Base-by-base conservation (phyloP, 2,113 vertebrate genomes). In the Loxodonta africana region DNA sequence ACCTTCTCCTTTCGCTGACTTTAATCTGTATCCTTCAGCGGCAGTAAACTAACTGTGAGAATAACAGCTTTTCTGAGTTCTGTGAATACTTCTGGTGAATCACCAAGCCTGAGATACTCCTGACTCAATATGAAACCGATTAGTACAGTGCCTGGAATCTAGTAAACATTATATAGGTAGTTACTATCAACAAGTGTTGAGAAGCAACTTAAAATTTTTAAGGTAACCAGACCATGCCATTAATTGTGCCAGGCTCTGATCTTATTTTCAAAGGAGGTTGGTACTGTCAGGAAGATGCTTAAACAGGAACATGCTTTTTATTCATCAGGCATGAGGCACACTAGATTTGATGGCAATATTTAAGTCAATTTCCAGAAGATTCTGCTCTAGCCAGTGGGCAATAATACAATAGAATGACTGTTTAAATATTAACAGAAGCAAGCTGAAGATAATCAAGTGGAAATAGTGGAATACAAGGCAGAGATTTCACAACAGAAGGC, bases 171-270 rank as follows among this genome's bases (percentile, higher is more conserved):
- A 44, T 4, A 57, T 5, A 78, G 26, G 44, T 11, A 53, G 51
- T 44, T 83, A 80, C 48, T 33, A 87, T 26, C 81, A 48, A 21
- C 63, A 67, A 87, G 62, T 33, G 53, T 57, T 57, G 5, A 62
- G 30, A 92, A 90, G n/a, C 20, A 67, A 93, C 33, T 11, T 78
- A 53, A 91, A 63, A 84, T 11, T 90, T 77, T 88, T 71, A 91
- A 93, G 48, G 73, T 20, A 94, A 12, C 41, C 15, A 88, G 25
- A 51, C 10, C 57, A n/a, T 28, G 62, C n/a, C 91, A 74, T 14
- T 41, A 60, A 37, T 90, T 69, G 17, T 83, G 62, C n/a, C 69
- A 87, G 63, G 9, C 8, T 23, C 73, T 76, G 53, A 78, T n/a
- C 30, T 88, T 26, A 82, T 25, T 77, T 91, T 10, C 63, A 71